Conservation (phyloP, 2,113 vertebrate genomes). For the Aix galericulata region DNA sequence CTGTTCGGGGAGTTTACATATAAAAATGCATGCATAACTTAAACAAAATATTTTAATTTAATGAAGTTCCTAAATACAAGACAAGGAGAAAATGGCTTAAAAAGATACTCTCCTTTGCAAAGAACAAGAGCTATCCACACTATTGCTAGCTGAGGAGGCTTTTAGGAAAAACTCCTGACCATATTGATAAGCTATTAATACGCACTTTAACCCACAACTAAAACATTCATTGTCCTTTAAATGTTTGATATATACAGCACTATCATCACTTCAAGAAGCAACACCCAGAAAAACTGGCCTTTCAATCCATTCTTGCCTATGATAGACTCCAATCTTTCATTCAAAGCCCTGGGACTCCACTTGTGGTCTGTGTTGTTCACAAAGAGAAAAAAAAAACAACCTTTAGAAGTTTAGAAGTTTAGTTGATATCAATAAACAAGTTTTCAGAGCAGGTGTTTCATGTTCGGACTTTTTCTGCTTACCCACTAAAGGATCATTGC, state of each 20-base stretch:
- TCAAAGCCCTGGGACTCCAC: not conserved
- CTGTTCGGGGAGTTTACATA: not conserved
- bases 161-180: not conserved
- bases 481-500: not conserved
- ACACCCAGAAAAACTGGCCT: not conserved
- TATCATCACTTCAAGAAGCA: not conserved
- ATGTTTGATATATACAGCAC: not conserved
- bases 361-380: not conserved
- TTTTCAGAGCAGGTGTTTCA: not conserved
- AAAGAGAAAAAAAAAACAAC: fast-evolving
- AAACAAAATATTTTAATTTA: not conserved
- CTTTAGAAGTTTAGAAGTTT: not conserved
- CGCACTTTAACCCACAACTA: not conserved
- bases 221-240: not conserved
- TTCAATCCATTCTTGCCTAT: not conserved
- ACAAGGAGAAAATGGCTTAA: fast-evolving
- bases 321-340: not conserved
- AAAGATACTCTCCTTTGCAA: not conserved
- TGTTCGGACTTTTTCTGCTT: not conserved
- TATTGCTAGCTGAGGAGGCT: not conserved
- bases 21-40: not conserved
- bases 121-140: not conserved
- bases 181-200: not conserved
- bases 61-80: not conserved
- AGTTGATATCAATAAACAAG: not conserved